phyloP scores from a whole-genome alignment of 2,797 vertebrate genomes.

The Intellagama lesueurii region DNA sequence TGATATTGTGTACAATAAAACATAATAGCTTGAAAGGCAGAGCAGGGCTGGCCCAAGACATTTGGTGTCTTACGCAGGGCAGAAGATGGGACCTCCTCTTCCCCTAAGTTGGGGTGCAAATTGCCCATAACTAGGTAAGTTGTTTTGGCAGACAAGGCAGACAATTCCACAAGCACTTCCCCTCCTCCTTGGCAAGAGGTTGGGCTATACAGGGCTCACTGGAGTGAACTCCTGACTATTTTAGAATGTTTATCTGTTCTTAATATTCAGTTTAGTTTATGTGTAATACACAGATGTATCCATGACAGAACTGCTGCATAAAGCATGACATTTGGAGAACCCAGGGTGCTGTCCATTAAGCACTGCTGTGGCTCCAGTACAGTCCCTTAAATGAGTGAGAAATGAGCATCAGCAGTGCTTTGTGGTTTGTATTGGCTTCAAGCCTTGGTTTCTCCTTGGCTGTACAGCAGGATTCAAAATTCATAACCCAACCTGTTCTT shows the following conservation, averaged over 20 bases:
- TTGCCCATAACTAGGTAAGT: neutral
- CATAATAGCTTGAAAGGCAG: neutral
- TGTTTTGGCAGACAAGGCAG: neutral
- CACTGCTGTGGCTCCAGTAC: neutral
- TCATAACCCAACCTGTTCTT: conserved; percentile 26
- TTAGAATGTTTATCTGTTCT: neutral
- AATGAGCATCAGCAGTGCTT: neutral
- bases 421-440: neutral
- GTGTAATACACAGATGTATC: neutral
- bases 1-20: neutral
- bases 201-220: neutral
- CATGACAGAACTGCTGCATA: neutral
- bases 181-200: neutral
- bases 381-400: neutral
- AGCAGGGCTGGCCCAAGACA: neutral
- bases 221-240: neutral
- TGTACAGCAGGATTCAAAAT: neutral
- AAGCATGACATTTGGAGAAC: neutral
- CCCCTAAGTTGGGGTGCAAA: neutral
- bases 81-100: neutral
- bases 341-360: neutral
- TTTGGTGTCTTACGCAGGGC: neutral
- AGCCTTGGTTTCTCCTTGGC: conserved; percentile 4
- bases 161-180: neutral
- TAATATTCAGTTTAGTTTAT: neutral